These are phyloP conservation scores for Drosophila ogumai DNA, from an alignment of 1,140 invertebrate genomes.

Conservation along the genomic window DNA sequence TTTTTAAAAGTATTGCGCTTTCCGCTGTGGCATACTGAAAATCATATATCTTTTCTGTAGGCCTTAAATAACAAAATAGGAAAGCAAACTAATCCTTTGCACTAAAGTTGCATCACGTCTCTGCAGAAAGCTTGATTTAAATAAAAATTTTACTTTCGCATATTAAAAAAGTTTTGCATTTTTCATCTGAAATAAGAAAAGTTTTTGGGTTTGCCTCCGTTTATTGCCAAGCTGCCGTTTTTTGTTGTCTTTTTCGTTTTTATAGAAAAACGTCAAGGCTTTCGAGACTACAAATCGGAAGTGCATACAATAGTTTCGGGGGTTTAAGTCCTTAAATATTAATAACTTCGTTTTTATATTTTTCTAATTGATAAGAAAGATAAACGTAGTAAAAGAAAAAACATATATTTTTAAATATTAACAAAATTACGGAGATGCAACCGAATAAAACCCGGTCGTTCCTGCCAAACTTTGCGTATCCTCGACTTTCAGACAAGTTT, in stretches of 20 bases:
- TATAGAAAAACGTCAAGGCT: neutral
- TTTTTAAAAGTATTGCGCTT: neutral
- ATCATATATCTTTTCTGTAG: neutral
- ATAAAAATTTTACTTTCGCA: slow-evolving; percentile 80
- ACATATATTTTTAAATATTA: neutral
- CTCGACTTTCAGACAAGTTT: slow-evolving; percentile 31
- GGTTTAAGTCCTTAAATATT: neutral
- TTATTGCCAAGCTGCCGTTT: slow-evolving; percentile 16
- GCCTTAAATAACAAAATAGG: slow-evolving; percentile 40
- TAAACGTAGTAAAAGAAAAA: neutral
- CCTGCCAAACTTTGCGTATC: slow-evolving; percentile 7
- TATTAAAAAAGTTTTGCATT: slow-evolving; percentile 82
- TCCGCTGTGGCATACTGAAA: neutral
- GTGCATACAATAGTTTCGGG: too few species aligned
- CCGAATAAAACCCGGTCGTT: neutral
- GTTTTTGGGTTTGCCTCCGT: slow-evolving; percentile 48
- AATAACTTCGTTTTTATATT: neutral
- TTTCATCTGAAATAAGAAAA: slow-evolving; percentile 79
- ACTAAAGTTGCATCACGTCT: slow-evolving; percentile 26
- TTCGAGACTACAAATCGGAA: slow-evolving; percentile 5
- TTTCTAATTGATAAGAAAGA: neutral
- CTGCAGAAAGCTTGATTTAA: slow-evolving; percentile 73
- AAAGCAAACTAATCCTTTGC: neutral
- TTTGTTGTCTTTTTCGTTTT: slow-evolving; percentile 32
- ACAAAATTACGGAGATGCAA: neutral